Evolutionary conservation across 2,888 invertebrate species (phyloP).

Genomic region (Drosophila bunnanda): DNA sequence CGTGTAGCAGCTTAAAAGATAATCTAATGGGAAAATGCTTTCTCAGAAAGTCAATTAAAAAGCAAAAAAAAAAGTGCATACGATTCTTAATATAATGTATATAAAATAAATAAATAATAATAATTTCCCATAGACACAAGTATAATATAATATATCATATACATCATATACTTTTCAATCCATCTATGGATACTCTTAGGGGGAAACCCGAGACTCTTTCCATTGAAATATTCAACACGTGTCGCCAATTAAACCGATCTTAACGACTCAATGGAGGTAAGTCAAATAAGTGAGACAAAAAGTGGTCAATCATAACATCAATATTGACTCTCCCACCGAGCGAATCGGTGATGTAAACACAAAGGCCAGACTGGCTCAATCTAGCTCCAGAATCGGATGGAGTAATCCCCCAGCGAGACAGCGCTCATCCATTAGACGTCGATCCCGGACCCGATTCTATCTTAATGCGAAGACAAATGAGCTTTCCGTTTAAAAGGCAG

Average conservation of each 20-base stretch:
- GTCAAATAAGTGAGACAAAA: conserved; percentile 34
- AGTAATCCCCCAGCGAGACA: conserved; percentile 44
- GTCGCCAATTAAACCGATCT: conserved; percentile 26
- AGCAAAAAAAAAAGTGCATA: background rate
- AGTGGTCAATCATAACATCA: conserved; percentile 33
- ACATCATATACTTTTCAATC: background rate
- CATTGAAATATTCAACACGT: conserved; percentile 31
- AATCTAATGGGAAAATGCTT: background rate
- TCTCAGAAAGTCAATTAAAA: background rate
- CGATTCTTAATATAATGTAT: background rate
- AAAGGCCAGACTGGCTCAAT: conserved; percentile 6
- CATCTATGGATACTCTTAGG: background rate
- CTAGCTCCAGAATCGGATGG: conserved; percentile 36
- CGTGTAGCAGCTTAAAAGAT: background rate
- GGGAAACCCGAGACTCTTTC: conserved; percentile 4
- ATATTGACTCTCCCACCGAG: conserved; percentile 29
- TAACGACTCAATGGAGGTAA: conserved; percentile 34
- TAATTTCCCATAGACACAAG: no score
- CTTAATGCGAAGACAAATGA: conserved; percentile 64
- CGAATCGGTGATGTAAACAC: conserved; percentile 25
- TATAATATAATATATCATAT: no score
- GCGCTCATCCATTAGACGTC: conserved; percentile 44
- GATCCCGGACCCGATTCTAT: conserved; percentile 35
- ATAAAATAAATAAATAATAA: no score
- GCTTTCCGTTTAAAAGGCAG: conserved; percentile 52